Evolutionary conservation across 2,888 invertebrate species (phyloP), one percentile per base, ranked within the genome.

Genomic region (Nasonovia ribisnigri): DNA sequence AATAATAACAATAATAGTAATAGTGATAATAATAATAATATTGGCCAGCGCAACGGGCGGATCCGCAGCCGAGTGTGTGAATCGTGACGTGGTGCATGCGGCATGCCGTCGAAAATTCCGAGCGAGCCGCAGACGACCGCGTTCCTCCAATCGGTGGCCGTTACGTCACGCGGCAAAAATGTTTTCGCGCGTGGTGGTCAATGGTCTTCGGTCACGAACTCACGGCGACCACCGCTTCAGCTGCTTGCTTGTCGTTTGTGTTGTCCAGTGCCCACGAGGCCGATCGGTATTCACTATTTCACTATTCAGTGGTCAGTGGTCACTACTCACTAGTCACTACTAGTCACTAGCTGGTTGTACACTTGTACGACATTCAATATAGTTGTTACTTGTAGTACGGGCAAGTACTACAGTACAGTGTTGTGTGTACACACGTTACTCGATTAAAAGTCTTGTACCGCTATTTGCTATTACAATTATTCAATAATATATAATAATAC

Each of bases 131-230:
- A 43, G 42, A 91, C n/a, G 24, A 16, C 16, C 84, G 5, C 36
- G 36, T 48, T 48, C 42, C 10, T 51, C 92, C 67, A 88, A 92
- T 92, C 92, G 67, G 46, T 13, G 51, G 67, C 42, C 10, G 67
- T 88, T 67, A 88, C 92, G 92, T 92, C 92, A 92, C 67, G 92
- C 92, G 88, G 88, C 51, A 67, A 92, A 77, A 48, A 91, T 90
- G 46, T 87, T 87, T 88, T 67, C 36, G 60, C 92, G 67, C 77
- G 36, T 42, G 77, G 36, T 77, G 77, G 77, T 77, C 77, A 77
- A 36, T 26, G 90, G n/a, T 24, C 60, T 46, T 29, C 46, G 86
- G 29, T 46, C 86, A 86, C 43, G 43, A 46, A 86, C 46, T n/a
- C 43, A 16, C 26, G 42, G 46, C n/a, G 29, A 43, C 86, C 29